These are phyloP conservation scores for Mycogona germanica DNA, from an alignment of 2,888 invertebrate genomes.

Conservation along the genomic window DNA sequence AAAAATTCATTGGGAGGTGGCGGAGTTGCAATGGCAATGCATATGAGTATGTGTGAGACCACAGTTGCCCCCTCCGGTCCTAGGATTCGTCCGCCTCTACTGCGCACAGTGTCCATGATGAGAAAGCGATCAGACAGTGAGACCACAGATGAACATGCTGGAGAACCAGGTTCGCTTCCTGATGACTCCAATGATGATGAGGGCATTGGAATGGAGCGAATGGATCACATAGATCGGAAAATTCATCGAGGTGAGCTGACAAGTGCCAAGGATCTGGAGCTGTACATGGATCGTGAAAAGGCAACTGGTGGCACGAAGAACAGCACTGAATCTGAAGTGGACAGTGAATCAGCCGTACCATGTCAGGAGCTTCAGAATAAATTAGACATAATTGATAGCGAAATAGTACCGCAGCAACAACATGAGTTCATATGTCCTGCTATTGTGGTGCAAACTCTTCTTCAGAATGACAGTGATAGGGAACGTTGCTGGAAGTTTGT, in stretches of 20 bases:
- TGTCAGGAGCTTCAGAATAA: background rate
- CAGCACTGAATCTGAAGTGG: conserved; percentile 40
- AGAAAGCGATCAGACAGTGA: conserved; percentile 16
- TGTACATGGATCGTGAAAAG: conserved; percentile 23
- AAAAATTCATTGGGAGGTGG: background rate
- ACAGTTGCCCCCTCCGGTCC: background rate
- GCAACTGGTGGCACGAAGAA: conserved; percentile 9
- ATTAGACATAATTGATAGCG: too few species aligned
- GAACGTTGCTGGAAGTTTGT: conserved; percentile 9
- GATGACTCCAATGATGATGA: conserved; percentile 46
- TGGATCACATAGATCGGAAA: conserved; percentile 50
- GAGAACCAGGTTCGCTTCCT: conserved; percentile 33
- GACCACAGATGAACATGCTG: conserved; percentile 15
- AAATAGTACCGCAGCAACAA: too few species aligned
- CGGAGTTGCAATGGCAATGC: background rate
- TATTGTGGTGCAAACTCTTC: conserved; percentile 16
- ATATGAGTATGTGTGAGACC: background rate
- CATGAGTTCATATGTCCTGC: conserved; percentile 27
- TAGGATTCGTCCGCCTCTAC: conserved; percentile 1
- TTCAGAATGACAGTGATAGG: conserved; percentile 7
- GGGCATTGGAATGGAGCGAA: conserved; percentile 63
- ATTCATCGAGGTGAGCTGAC: conserved; percentile 54
- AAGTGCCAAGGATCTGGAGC: conserved; percentile 50
- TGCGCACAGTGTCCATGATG: conserved; percentile 5
- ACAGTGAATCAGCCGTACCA: conserved; percentile 31